These are phyloP conservation scores for Metopolophium dirhodum DNA, from an alignment of 1,140 invertebrate species.

Conservation along the genomic window DNA sequence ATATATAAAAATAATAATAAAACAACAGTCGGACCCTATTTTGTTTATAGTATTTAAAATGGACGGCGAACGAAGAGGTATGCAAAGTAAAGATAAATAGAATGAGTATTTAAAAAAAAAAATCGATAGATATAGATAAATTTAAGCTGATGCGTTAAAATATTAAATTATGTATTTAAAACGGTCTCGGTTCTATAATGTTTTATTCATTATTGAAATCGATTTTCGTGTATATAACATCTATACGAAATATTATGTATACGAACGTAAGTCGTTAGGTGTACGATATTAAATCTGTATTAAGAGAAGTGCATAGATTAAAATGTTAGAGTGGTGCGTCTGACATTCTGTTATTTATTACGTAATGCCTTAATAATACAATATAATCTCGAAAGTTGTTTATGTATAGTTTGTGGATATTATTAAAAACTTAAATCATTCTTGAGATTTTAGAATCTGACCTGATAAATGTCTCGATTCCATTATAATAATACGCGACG, in stretches of 20 bases:
- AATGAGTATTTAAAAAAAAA: not conserved
- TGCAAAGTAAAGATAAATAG: not conserved
- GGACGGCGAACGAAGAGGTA: not conserved
- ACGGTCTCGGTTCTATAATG: not conserved
- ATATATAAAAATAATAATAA: not conserved
- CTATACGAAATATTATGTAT: not conserved
- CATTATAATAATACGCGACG: too few relatives aligned
- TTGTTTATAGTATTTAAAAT: not conserved
- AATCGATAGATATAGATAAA: not conserved
- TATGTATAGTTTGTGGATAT: not conserved
- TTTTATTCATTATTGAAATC: not conserved
- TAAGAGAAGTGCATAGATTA: not conserved
- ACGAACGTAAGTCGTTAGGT: not conserved
- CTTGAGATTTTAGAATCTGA: not conserved
- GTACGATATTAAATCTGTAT: not conserved
- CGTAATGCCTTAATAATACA: not conserved
- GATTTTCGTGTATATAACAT: not conserved
- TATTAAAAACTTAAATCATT: not conserved
- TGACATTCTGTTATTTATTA: not conserved
- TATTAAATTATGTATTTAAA: slow-evolving; percentile 7
- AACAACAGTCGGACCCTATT: not conserved
- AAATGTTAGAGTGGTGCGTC: not conserved
- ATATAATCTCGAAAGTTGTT: not conserved
- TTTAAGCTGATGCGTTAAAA: not conserved
- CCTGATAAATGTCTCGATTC: too few relatives aligned